Percentiles rank a stretch among this genome's conserved stretches.
These are phyloP conservation scores for Zygothrica quintamaculata DNA, from an alignment of 2,888 invertebrate species.

Conservation along the genomic window DNA sequence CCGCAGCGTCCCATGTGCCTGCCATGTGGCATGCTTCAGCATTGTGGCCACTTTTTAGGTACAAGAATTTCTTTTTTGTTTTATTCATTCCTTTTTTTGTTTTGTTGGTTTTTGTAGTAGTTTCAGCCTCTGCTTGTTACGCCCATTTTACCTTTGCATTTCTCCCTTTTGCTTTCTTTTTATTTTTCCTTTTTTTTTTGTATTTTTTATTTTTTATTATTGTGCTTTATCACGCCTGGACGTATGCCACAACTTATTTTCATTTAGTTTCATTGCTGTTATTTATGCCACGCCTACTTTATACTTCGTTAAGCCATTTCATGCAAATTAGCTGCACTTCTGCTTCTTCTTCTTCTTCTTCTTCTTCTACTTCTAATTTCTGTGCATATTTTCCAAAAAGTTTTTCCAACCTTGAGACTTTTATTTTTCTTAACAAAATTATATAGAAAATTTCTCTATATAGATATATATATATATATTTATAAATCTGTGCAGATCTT, in stretches of 20 bases:
- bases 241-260: constrained; percentile 63
- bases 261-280: constrained; percentile 41
- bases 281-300: constrained; percentile 3
- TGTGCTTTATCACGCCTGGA: constrained; percentile 60
- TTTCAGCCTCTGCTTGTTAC: neutral
- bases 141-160: neutral
- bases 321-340: neutral
- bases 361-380: no score
- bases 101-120: no score
- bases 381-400: no score
- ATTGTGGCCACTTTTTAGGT: constrained; percentile 24
- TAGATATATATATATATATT: no score
- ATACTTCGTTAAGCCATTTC: neutral
- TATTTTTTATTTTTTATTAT: constrained; percentile 21
- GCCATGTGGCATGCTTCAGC: constrained; percentile 16
- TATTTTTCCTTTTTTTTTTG: neutral
- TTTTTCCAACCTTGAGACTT: no score
- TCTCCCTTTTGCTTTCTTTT: no score
- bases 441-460: no score
- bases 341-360: neutral
- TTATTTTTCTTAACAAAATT: no score
- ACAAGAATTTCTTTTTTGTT: constrained; percentile 9
- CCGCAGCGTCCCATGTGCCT: constrained; percentile 1
- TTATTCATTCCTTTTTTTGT: neutral
- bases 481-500: no score